Evolutionary conservation across 2,113 vertebrate genomes (phyloP).

Genomic region (Gymnarchus niloticus): DNA sequence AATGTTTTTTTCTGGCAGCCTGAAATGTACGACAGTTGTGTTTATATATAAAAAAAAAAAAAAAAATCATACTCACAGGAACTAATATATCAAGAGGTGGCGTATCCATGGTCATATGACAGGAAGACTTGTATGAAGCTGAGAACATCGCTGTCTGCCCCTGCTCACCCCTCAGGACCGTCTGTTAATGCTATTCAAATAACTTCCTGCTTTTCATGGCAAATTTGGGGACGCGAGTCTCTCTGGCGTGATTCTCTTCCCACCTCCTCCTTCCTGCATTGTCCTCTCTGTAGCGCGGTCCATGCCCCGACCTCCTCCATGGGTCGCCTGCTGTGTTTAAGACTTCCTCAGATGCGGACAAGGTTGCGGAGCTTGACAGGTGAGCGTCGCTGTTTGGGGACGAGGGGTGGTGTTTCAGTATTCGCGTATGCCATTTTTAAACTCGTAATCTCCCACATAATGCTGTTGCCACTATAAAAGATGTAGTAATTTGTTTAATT

Average conservation of each 20-base stretch:
- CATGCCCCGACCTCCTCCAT: slow-evolving; percentile 10
- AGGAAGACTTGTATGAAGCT: neutral
- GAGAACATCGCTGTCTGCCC: neutral
- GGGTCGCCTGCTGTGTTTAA: neutral
- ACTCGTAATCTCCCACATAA: neutral
- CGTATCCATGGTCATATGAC: neutral
- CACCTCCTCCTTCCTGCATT: neutral
- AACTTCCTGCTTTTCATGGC: neutral
- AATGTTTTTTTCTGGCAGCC: neutral
- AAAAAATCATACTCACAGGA: neutral
- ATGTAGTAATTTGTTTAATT: neutral
- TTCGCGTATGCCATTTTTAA: neutral
- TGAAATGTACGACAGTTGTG: neutral
- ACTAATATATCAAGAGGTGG: neutral
- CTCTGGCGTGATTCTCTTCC: neutral
- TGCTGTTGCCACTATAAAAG: neutral
- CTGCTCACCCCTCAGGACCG: neutral
- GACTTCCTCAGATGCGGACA: neutral
- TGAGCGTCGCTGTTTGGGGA: neutral
- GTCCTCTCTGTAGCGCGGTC: neutral
- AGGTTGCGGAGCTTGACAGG: neutral
- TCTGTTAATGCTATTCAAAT: neutral
- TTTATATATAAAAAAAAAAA: too few relatives aligned
- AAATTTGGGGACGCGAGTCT: neutral
- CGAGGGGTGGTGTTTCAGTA: neutral